Base-by-base conservation (phyloP, 1,140 invertebrate species). In the Pteromalus puparum region DNA sequence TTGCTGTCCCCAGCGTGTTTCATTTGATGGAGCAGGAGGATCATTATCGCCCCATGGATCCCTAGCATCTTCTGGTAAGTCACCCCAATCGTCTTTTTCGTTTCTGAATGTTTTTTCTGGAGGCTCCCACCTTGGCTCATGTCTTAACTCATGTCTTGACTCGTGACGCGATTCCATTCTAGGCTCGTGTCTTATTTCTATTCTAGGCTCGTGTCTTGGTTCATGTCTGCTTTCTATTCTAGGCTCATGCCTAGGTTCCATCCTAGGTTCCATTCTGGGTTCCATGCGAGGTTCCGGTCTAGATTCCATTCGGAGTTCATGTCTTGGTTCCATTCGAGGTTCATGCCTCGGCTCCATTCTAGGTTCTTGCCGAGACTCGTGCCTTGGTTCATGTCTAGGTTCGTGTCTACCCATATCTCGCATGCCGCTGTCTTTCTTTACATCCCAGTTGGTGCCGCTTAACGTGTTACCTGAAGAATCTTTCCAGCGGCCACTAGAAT, bases 31-130 rank as follows among this genome's bases (percentile, higher is more conserved):
- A 42, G 74, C 46, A 28, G 65, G 80, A 38, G 81, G 82, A 42
- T 42, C 38, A 72, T 93, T 92, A 42, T 93, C 92, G 0, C 89
- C 92, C 92, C 92, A 93, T 28, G 92, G 92, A 88, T 93, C 92
- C 82, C 89, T 88, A 9, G 92, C 92, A 72, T 93, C 92, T 79
- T 93, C 92, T 0, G 92, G 92, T 30, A 93, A 86, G 84, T 93
- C 92, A 65, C 89, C 87, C 87, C 90, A 92, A 78, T 93, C 92
- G 0, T 92, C 91, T 79, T 91, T 92, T 24, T 81, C 85, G 68
- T 67, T 67, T 85, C 88, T 83, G 70, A 24, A 78, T 9, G 46
- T 38, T 86, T 87, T 70, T 82, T 42, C 68, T 77, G 83, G 77
- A 79, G 78, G 48, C 81, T 82, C 81, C 85, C 85, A 46, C 72